phyloP scores from a whole-genome alignment of 2,888 invertebrate genomes.

The Scaptomyza cyrtandrae region DNA sequence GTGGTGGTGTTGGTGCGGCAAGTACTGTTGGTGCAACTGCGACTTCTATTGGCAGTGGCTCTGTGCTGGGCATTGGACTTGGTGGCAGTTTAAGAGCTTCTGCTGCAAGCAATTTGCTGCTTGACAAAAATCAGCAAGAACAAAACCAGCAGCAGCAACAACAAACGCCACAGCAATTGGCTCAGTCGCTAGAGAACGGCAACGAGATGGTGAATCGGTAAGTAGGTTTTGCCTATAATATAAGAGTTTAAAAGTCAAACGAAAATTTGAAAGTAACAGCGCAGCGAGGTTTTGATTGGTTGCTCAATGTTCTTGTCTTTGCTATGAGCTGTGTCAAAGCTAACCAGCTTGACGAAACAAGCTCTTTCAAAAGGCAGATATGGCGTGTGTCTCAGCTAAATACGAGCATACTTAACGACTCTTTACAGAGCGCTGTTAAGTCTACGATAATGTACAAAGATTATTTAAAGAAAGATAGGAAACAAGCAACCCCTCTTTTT shows the following conservation, averaged over 20 bases:
- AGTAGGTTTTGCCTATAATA: constrained; percentile 40
- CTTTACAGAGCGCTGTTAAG: background rate
- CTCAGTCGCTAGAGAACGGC: constrained; percentile 82
- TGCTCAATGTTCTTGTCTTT: background rate
- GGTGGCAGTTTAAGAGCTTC: constrained; percentile 81
- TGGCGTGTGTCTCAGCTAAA: constrained; percentile 2
- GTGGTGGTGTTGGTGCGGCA: constrained; percentile 50
- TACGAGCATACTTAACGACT: constrained; percentile 11
- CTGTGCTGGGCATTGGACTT: constrained; percentile 69
- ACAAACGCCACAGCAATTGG: constrained; percentile 70
- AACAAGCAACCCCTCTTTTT: too few species aligned
- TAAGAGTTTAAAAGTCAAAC: background rate
- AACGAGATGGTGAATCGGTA: constrained; percentile 84
- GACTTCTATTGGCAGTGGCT: constrained; percentile 81
- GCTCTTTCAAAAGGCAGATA: background rate
- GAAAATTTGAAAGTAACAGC: background rate
- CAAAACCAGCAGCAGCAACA: constrained; percentile 73
- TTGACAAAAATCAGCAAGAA: constrained; percentile 77
- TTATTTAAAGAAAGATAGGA: too few species aligned
- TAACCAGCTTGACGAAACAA: background rate
- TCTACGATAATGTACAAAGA: too few species aligned
- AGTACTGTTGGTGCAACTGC: constrained; percentile 67
- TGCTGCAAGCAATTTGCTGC: constrained; percentile 67
- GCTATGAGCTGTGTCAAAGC: background rate
- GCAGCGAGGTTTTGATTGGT: constrained; percentile 11